These are phyloP conservation scores for Hyphantria cunea DNA, from an alignment of 1,140 invertebrate species.

Conservation along the genomic window DNA sequence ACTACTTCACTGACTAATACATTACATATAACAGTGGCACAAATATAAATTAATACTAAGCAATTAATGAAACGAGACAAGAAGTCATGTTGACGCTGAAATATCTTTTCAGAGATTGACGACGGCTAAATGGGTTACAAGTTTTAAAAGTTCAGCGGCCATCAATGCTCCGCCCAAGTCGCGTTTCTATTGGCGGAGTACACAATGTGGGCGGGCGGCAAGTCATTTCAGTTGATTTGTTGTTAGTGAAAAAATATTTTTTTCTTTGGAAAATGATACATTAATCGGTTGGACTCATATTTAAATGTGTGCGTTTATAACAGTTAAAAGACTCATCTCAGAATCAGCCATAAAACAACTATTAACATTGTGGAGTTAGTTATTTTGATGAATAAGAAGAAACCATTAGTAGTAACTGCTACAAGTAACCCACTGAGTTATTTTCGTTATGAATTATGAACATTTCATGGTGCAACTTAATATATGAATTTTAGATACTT, in stretches of 20 bases:
- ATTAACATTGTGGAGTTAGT: slow-evolving; percentile 21
- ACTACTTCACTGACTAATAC: slow-evolving; percentile 11
- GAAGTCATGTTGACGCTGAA: slow-evolving; percentile 54
- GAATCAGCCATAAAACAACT: slow-evolving; percentile 16
- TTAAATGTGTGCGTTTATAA: slow-evolving; percentile 33
- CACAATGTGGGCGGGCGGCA: slow-evolving; percentile 44
- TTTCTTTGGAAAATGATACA: slow-evolving; percentile 58
- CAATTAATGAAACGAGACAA: slow-evolving; percentile 30
- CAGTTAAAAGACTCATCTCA: slow-evolving; percentile 34
- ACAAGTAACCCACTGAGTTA: no score
- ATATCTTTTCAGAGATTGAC: slow-evolving; percentile 66
- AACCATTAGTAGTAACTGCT: background rate
- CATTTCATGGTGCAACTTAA: no score
- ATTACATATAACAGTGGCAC: slow-evolving; percentile 11
- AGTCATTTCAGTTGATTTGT: slow-evolving; percentile 11
- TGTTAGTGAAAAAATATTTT: slow-evolving; percentile 40
- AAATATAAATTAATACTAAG: background rate
- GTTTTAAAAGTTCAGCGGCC: slow-evolving; percentile 47
- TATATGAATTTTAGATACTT: no score
- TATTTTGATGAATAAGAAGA: background rate
- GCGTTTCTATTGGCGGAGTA: slow-evolving; percentile 45
- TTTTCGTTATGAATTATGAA: no score
- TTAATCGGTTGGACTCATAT: slow-evolving; percentile 36
- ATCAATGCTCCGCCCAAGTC: slow-evolving; percentile 47
- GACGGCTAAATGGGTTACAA: slow-evolving; percentile 52